Base-by-base conservation (phyloP, 2,888 invertebrate genomes). In the Palloptera scutellata region DNA sequence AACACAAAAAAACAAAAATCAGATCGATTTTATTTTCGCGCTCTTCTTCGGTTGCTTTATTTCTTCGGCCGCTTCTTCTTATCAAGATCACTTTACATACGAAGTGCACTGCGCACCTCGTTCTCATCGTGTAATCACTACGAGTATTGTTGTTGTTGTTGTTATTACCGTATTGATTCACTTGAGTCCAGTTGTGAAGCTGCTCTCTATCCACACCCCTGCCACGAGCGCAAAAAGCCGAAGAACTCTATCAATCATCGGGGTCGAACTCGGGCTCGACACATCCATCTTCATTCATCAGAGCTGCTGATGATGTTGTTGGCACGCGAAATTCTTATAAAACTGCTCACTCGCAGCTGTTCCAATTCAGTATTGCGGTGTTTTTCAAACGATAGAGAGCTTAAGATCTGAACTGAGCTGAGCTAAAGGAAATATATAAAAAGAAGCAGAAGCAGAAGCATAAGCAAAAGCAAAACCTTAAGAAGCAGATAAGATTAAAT, bases 311-410 rank as follows among this genome's bases (percentile, higher is more conserved):
- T n/a, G 30, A 30, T 4, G 30, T 6, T 30, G 30, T 4, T 60
- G 45, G 54, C 55, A 17, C 60, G 20, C 42, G 53, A 15, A 53
- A 61, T 43, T 30, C 52, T 61, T 70, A 72, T 75, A 75, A 71
- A 79, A 79, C 75, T 76, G 76, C 74, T 65, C 62, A 62, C 57
- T 61, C 55, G 64, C 74, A 74, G 69, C 74, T 69, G 72, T 74
- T 74, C 70, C 70, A 58, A 66, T 64, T 82, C 77, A 82, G 81
- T 82, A 63, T 72, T 70, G 70, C 71, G 72, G 61, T 74, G 73
- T 54, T 61, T 70, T 77, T 73, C 76, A 71, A 75, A 67, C 61
- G 68, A 66, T 58, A 62, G 61, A 66, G 61, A 30, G 19, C 57
- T 52, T 41, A 63, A 59, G 40, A 19, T 43, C 17, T 17, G 20